Conservation (phyloP, 2,888 invertebrate genomes). For the Philereme transversata region DNA sequence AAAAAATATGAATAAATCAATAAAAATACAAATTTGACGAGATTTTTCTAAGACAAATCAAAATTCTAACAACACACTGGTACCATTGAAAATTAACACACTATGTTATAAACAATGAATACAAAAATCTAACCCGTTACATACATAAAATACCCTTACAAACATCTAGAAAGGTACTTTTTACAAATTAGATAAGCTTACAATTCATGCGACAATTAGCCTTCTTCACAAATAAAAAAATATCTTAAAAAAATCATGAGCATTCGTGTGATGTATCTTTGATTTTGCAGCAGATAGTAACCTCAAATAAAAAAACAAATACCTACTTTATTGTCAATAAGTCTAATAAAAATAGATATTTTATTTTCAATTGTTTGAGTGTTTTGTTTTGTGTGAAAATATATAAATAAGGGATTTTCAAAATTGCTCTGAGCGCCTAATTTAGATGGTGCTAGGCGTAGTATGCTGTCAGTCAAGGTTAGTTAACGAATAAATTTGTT, state of each 20-base stretch:
- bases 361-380: too few relatives aligned
- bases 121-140: conserved; percentile 30
- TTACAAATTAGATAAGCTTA: conserved; percentile 7
- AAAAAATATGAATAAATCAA: conserved; percentile 30
- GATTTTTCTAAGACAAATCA: conserved; percentile 17
- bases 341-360: too few relatives aligned
- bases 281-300: too few relatives aligned
- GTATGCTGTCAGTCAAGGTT: too few relatives aligned
- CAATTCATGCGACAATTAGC: conserved; percentile 10
- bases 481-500: too few relatives aligned
- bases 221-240: background rate
- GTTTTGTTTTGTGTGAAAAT: too few relatives aligned
- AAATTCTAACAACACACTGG: conserved; percentile 55
- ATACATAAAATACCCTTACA: conserved; percentile 10
- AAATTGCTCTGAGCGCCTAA: too few relatives aligned
- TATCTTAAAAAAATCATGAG: background rate
- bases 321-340: too few relatives aligned
- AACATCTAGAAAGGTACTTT: too few relatives aligned
- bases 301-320: too few relatives aligned
- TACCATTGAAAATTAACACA: conserved; percentile 54
- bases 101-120: conserved; percentile 38
- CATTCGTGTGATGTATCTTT: conserved; percentile 3
- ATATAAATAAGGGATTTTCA: too few relatives aligned
- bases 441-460: too few relatives aligned
- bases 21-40: conserved; percentile 2